These are phyloP conservation scores for Anodontia alba DNA, from an alignment of 2,888 invertebrate species.

Conservation along the genomic window DNA sequence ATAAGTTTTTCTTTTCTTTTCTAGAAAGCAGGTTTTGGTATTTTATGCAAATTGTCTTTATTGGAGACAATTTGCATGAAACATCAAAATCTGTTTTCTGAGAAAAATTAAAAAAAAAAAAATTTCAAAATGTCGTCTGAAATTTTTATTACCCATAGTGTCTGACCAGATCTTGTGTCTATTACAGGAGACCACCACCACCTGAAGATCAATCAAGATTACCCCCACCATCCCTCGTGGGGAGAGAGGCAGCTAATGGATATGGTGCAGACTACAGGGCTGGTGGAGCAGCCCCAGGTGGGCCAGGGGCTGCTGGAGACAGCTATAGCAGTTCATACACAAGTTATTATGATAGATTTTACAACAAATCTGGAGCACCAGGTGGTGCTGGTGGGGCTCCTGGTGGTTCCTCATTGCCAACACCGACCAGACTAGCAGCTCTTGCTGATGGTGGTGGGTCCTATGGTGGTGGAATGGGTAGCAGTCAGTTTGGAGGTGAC, in stretches of 20 bases:
- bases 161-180: too few relatives aligned
- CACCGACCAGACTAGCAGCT: too few relatives aligned
- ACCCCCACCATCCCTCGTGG: conserved; percentile 44
- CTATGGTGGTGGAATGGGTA: not conserved
- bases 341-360: conserved; percentile 69
- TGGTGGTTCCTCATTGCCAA: conserved; percentile 13
- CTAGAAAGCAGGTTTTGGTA: too few relatives aligned
- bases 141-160: too few relatives aligned
- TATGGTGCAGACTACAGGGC: conserved; percentile 39
- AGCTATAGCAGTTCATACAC: conserved; percentile 59
- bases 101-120: too few relatives aligned
- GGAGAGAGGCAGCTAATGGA: conserved; percentile 58
- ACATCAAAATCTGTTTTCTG: too few relatives aligned
- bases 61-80: too few relatives aligned
- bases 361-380: conserved; percentile 57
- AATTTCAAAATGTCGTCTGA: too few relatives aligned
- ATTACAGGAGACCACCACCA: conserved; percentile 41
- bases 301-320: conserved; percentile 35
- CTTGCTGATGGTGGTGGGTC: not conserved
- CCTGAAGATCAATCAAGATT: conserved; percentile 34
- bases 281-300: conserved; percentile 27
- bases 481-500: not conserved
- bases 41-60: too few relatives aligned
- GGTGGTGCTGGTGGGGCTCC: not conserved
- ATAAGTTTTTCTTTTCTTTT: too few relatives aligned